A percentile compares a stretch with the other conserved stretches of the same genome.
Evolutionary conservation across 2,888 invertebrate species (phyloP).

Genomic region (Frankliniella fusca): DNA sequence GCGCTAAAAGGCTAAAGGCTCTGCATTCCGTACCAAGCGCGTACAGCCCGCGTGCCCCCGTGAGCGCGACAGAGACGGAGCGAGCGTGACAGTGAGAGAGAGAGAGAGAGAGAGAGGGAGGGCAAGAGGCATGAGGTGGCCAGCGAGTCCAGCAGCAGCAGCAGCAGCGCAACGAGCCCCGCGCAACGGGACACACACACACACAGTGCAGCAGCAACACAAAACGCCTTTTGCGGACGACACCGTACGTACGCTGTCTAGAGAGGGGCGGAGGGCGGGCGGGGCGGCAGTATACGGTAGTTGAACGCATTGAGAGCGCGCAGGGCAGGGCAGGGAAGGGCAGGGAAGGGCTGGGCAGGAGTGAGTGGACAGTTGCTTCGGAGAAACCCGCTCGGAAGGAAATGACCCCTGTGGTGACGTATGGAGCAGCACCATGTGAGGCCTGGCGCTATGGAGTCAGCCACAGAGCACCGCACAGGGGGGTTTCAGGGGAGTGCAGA

Average conservation of each 20-base stretch:
- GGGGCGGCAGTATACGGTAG: neutral
- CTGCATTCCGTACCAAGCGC: neutral
- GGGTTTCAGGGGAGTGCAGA: neutral
- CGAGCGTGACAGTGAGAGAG: neutral
- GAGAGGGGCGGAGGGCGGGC: neutral
- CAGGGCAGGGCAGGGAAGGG: neutral
- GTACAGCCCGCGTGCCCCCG: neutral
- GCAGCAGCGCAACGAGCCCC: neutral
- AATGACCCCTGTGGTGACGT: neutral
- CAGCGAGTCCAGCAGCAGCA: neutral
- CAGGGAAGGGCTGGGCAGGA: neutral
- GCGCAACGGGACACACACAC: neutral
- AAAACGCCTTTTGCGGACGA: neutral
- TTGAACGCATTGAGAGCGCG: neutral
- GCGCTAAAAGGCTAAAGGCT: neutral
- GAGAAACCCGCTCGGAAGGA: neutral
- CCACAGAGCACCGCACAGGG: neutral
- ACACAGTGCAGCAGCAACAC: neutral
- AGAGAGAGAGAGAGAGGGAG: neutral
- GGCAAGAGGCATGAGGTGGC: neutral
- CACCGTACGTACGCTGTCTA: neutral
- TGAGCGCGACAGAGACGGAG: neutral
- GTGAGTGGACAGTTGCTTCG: conserved; percentile 1
- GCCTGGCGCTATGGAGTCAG: neutral
- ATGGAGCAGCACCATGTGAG: neutral